phyloP scores from a whole-genome alignment of 1,140 invertebrate genomes.

The Spodoptera litura region DNA sequence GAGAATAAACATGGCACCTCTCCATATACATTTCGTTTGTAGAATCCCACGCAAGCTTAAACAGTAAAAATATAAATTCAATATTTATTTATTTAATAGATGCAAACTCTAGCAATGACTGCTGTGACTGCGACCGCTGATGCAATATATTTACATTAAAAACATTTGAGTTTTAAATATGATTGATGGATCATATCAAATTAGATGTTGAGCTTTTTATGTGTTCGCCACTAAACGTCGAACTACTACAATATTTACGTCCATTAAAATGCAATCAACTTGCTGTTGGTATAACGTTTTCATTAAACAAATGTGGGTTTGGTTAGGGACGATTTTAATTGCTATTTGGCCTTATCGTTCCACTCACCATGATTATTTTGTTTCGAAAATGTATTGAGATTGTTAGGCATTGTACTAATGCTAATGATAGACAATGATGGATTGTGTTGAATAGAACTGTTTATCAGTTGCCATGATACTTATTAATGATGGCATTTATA shows the following conservation, averaged over 20 bases:
- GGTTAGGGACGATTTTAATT: conserved; percentile 30
- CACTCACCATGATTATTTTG: conserved; percentile 16
- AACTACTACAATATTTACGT: conserved; percentile 40
- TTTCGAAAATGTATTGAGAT: conserved; percentile 24
- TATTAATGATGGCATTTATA: background rate
- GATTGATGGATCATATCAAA: conserved; percentile 33
- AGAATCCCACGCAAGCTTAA: conserved; percentile 14
- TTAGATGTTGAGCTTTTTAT: conserved; percentile 38
- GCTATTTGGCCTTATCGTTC: conserved; percentile 16
- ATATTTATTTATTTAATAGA: conserved; percentile 24
- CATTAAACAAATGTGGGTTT: conserved; percentile 36
- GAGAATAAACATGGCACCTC: conserved; percentile 8
- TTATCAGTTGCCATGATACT: conserved; percentile 27
- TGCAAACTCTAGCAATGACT: background rate
- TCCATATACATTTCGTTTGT: background rate
- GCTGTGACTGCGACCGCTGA: background rate
- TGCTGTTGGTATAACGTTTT: conserved; percentile 34
- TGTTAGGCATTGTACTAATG: conserved; percentile 4
- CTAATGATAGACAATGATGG: conserved; percentile 11
- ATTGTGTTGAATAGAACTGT: conserved; percentile 13
- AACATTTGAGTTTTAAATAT: conserved; percentile 29
- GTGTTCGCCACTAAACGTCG: background rate
- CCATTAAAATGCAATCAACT: conserved; percentile 44
- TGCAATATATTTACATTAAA: conserved; percentile 13
- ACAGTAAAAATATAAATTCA: conserved; percentile 31